Base-by-base conservation (phyloP, 2,113 vertebrate genomes). In the Thunnus thynnus region DNA sequence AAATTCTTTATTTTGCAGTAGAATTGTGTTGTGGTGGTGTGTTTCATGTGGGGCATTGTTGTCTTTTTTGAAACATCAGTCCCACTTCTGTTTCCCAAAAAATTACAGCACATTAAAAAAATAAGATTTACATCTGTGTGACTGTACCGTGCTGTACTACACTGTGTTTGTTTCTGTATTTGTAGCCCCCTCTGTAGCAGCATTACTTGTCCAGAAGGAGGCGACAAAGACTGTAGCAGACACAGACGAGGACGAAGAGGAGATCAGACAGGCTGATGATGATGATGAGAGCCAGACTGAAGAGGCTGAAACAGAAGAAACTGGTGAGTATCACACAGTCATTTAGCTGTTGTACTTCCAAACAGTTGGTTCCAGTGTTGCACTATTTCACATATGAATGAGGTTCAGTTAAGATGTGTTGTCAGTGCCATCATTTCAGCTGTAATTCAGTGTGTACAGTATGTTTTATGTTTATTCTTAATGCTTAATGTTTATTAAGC, bases 201-300 rank as follows among this genome's bases (percentile, higher is more conserved):
- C 72, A 0, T 0, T 78, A 2, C 22, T 55, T 2, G 68, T 70
- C 89, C 91, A 91, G 73, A 17, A 91, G 87, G 92, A 70, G 86
- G 90, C 70, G 41, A 65, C 60, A 64, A 47, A 91, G 82, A 51
- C 77, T 2, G 83, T 87, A 12, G 70, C 11, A 69, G 80, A 79
- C 18, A 8, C 17, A 0, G 68, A 68, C 0, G 72, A 70, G 8
- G 72, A 46, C 0, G 64, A 78, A 3, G 83, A 86, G 1, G 73
- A 75, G 32, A n/a, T 61, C 54, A 12, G 52, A 55, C n/a, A 84
- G 61, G 67, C 77, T 63, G 75, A 52, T 41, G 84, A 83, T 47
- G 86, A 86, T 70, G 84, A 86, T 22, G 22, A 22, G 22, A 22
- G 22, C 1, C 1, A 86, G 46, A 13, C 54, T 13, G 72, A 89